A percentile compares a stretch with the other conserved stretches of the same genome.
Conservation (phyloP, 2,888 invertebrate species). For the Dolichomitus sp. region DNA sequence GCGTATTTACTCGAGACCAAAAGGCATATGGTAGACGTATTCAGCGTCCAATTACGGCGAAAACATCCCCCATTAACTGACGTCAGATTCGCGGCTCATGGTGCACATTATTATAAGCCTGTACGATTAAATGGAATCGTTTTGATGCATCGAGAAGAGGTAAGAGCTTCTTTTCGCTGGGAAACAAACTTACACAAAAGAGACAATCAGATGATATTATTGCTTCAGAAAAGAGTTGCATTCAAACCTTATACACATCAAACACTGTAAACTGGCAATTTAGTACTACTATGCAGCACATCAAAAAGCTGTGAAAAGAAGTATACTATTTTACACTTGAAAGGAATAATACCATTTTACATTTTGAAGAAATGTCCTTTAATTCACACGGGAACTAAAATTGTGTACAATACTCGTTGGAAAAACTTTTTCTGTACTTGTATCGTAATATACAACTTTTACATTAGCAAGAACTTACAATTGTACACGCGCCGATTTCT, state of each 20-base stretch:
- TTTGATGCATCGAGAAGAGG: conserved; percentile 95
- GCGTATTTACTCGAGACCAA: conserved; percentile 95
- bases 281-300: too few species aligned
- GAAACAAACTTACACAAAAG: background rate
- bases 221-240: background rate
- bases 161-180: conserved; percentile 73
- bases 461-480: too few species aligned
- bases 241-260: background rate
- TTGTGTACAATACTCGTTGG: too few species aligned
- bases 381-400: too few species aligned
- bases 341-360: too few species aligned
- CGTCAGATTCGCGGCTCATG: conserved; percentile 97
- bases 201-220: background rate
- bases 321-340: too few species aligned
- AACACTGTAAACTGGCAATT: too few species aligned
- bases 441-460: too few species aligned
- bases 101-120: conserved; percentile 98
- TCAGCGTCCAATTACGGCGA: conserved; percentile 96
- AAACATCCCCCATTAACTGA: conserved; percentile 96
- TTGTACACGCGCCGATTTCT: too few species aligned
- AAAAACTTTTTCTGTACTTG: too few species aligned
- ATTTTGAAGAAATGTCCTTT: too few species aligned
- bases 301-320: too few species aligned
- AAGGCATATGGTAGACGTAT: conserved; percentile 97
- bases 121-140: conserved; percentile 98